Evolutionary conservation across 2,888 invertebrate species (phyloP).

Genomic region (Loripinus fragilis): DNA sequence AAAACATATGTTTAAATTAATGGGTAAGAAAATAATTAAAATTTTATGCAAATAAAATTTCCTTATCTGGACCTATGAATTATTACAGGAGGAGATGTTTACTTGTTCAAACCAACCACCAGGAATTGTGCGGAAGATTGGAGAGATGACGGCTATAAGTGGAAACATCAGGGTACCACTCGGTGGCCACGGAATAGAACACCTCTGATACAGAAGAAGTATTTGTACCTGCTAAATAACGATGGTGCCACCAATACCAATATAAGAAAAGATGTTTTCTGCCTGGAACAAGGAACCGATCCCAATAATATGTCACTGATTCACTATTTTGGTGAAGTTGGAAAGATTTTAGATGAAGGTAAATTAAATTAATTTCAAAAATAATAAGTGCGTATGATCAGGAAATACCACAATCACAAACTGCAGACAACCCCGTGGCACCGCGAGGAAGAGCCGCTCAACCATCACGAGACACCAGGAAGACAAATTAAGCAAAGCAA

Average conservation of each 20-base stretch:
- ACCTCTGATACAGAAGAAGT: conserved; percentile 27
- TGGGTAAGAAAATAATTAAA: too few species aligned
- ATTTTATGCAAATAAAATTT: too few species aligned
- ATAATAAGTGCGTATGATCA: too few species aligned
- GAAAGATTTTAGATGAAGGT: conserved; percentile 7
- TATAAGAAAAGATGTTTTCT: conserved; percentile 41
- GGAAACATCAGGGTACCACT: conserved; percentile 33
- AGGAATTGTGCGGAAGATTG: conserved; percentile 19
- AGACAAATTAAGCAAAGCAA: too few species aligned
- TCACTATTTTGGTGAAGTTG: conserved; percentile 38
- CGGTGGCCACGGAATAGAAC: conserved; percentile 35
- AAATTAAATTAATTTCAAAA: neutral
- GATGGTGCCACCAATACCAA: neutral
- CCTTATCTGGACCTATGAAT: too few species aligned
- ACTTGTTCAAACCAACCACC: conserved; percentile 34
- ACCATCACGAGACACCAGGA: too few species aligned
- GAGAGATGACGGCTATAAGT: conserved; percentile 39
- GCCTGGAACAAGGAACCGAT: conserved; percentile 22
- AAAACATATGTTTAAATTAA: too few species aligned
- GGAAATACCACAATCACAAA: too few species aligned
- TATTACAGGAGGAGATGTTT: conserved; percentile 47
- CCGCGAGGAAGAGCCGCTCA: too few species aligned
- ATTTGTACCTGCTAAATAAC: conserved; percentile 20
- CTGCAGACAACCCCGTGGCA: too few species aligned
- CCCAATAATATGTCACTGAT: conserved; percentile 22